phyloP scores from a whole-genome alignment of 2,888 invertebrate genomes.

The Erebia palarica region DNA sequence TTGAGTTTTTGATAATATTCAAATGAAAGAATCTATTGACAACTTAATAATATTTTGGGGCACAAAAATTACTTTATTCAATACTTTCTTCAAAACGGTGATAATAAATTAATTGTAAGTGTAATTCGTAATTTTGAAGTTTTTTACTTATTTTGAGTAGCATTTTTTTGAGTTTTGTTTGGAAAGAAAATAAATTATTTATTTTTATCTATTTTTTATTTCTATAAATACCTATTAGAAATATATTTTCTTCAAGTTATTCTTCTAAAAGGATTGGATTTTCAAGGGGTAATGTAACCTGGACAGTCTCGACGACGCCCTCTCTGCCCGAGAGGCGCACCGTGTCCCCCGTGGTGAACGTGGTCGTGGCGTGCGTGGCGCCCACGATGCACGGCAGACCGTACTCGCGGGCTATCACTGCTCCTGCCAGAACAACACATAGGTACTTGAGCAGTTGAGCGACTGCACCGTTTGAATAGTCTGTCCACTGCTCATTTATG shows the following conservation, averaged over 20 bases:
- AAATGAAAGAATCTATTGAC: too few relatives aligned
- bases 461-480: too few relatives aligned
- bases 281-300: slow-evolving; percentile 39
- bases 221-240: neutral
- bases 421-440: slow-evolving; percentile 74
- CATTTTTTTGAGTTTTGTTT: neutral
- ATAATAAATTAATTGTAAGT: neutral
- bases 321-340: slow-evolving; percentile 77
- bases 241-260: neutral
- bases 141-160: neutral
- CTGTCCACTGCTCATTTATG: too few relatives aligned
- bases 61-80: too few relatives aligned
- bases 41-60: too few relatives aligned
- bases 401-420: slow-evolving; percentile 92
- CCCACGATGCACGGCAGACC: slow-evolving; percentile 93
- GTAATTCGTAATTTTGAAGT: slow-evolving; percentile 1
- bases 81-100: neutral
- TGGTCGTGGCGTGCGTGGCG: slow-evolving; percentile 84
- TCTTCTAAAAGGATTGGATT: too few relatives aligned
- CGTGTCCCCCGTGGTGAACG: slow-evolving; percentile 86
- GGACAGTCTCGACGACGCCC: slow-evolving; percentile 69
- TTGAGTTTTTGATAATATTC: too few relatives aligned
- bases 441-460: too few relatives aligned
- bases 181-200: neutral
- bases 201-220: neutral